phyloP scores from a whole-genome alignment of 2,113 vertebrate species.

The Sinocyclocheilus anshuiensis region DNA sequence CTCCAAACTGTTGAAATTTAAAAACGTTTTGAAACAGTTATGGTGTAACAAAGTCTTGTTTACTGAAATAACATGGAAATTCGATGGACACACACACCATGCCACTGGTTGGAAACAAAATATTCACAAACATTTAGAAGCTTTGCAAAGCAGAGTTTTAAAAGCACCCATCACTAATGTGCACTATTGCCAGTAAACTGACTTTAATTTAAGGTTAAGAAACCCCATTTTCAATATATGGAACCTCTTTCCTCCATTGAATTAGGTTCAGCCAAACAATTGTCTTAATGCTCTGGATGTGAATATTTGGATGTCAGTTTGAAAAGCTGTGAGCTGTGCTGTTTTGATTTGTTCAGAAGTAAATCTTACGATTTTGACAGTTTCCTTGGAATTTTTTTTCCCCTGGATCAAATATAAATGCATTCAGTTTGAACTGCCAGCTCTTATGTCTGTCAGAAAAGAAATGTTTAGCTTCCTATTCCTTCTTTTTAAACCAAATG shows the following conservation, averaged over 20 bases:
- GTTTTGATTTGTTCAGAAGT: not conserved
- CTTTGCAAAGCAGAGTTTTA: not conserved
- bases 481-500: slow-evolving; percentile 2
- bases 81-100: too few species aligned
- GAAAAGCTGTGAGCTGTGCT: not conserved
- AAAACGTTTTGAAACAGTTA: too few species aligned
- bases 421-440: slow-evolving; percentile 17
- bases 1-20: too few species aligned
- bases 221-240: not conserved
- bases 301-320: not conserved
- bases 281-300: not conserved
- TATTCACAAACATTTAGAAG: not conserved
- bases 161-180: not conserved
- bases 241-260: not conserved
- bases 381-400: not conserved
- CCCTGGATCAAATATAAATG: slow-evolving; percentile 28
- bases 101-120: not conserved
- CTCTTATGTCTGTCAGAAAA: not conserved
- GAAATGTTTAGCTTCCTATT: not conserved
- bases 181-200: not conserved
- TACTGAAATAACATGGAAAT: too few species aligned
- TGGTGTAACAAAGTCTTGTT: too few species aligned
- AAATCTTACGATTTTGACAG: not conserved
- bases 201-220: not conserved
- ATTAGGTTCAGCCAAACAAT: not conserved